Conservation (phyloP, 2,113 vertebrate genomes). For the Condylura cristata region DNA sequence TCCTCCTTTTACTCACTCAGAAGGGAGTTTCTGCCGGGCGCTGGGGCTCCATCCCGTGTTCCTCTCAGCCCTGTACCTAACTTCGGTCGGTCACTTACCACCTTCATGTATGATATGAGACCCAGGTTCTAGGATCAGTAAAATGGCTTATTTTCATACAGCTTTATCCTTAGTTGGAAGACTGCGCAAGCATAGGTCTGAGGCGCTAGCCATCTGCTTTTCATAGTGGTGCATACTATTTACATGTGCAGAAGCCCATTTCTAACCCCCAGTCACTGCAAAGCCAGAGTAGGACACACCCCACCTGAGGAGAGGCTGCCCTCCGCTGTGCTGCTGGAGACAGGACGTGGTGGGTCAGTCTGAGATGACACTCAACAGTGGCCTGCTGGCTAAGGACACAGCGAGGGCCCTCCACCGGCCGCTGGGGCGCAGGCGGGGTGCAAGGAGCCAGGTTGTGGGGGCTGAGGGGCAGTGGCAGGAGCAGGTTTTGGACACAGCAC, state of each 20-base stretch:
- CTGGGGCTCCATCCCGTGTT: fast-evolving
- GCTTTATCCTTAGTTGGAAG: not conserved
- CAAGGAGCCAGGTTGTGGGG: not conserved
- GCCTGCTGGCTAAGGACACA: fast-evolving
- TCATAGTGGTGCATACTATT: not conserved
- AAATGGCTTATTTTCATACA: fast-evolving
- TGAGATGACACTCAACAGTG: fast-evolving
- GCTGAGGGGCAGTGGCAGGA: fast-evolving
- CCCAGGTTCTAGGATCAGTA: not conserved
- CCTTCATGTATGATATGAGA: fast-evolving
- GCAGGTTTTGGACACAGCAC: fast-evolving
- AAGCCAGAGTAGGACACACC: not conserved
- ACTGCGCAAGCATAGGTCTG: not conserved
- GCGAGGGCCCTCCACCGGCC: not conserved
- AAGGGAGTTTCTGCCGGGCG: not conserved
- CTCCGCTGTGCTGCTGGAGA: fast-evolving
- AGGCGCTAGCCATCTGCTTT: not conserved
- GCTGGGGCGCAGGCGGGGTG: not conserved
- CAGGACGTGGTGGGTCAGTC: not conserved
- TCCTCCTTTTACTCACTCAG: too few relatives aligned
- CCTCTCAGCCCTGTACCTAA: not conserved
- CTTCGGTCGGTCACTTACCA: not conserved
- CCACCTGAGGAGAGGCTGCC: not conserved
- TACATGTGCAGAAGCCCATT: not conserved
- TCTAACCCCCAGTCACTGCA: not conserved